phyloP scores from a whole-genome alignment of 2,113 vertebrate genomes.

The Petaurus breviceps region DNA sequence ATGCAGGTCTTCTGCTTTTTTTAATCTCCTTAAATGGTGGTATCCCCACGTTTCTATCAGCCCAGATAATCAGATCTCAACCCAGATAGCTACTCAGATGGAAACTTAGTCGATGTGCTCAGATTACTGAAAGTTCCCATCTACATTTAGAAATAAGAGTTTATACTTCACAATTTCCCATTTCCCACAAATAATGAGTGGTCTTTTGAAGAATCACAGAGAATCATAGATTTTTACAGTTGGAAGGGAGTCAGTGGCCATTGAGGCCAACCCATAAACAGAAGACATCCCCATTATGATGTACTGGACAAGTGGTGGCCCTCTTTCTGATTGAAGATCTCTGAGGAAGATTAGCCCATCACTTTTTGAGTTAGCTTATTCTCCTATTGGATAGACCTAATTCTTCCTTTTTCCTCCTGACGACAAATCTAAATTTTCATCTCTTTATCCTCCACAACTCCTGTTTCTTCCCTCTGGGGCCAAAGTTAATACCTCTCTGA shows the following conservation, averaged over 20 bases:
- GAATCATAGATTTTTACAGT: neutral
- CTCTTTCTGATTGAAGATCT: neutral
- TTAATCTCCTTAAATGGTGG: neutral
- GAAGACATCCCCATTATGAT: neutral
- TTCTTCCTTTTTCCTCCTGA: neutral
- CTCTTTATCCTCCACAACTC: neutral
- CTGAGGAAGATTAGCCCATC: neutral
- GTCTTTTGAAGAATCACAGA: neutral
- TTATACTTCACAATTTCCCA: neutral
- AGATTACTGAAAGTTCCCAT: neutral
- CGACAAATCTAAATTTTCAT: neutral
- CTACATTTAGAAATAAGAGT: neutral
- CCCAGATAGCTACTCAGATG: neutral
- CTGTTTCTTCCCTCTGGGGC: neutral
- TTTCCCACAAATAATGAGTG: neutral
- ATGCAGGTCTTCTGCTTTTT: neutral
- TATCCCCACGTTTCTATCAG: constrained; percentile 34
- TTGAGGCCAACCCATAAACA: neutral
- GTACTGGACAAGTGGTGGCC: neutral
- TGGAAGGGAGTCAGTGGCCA: neutral
- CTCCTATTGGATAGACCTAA: neutral
- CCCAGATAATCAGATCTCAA: neutral
- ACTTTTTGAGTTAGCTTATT: neutral
- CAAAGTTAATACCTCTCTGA: neutral
- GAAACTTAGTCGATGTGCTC: neutral